These are phyloP conservation scores for Camponotus floridanus DNA, from an alignment of 1,140 invertebrate species.

Conservation along the genomic window DNA sequence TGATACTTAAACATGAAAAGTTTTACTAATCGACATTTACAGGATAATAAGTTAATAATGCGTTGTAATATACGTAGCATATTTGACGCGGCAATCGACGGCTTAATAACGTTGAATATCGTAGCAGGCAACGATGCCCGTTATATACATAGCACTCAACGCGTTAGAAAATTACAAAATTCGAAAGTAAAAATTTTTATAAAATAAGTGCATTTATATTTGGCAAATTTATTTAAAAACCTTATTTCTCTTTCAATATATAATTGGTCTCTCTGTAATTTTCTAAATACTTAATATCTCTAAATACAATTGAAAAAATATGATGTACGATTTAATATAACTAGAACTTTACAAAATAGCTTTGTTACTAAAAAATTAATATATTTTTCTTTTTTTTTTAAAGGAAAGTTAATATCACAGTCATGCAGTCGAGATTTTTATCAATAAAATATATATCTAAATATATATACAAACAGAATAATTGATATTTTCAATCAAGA, in stretches of 20 bases:
- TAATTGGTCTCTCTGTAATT: neutral
- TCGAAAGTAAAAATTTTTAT: conserved; percentile 27
- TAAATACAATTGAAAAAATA: conserved; percentile 11
- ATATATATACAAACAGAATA: neutral
- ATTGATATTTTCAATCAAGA: neutral
- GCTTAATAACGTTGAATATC: conserved; percentile 61
- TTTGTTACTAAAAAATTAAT: too few relatives aligned
- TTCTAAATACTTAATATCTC: neutral
- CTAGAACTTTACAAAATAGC: neutral
- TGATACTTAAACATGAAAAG: conserved; percentile 8
- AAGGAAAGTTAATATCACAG: too few relatives aligned
- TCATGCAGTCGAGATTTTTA: neutral
- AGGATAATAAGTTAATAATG: conserved; percentile 44
- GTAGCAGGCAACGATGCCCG: conserved; percentile 21
- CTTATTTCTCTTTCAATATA: neutral
- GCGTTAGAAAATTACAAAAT: conserved; percentile 36
- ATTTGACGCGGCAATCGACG: conserved; percentile 54
- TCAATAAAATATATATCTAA: neutral
- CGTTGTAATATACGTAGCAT: conserved; percentile 51
- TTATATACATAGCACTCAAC: conserved; percentile 8
- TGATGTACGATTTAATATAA: neutral
- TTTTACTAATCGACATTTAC: conserved; percentile 45
- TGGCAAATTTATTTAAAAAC: neutral
- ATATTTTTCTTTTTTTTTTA: too few relatives aligned
- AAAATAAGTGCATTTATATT: conserved; percentile 20